Conservation (phyloP, 2,113 vertebrate genomes). For the Aspidoscelis tigris region DNA sequence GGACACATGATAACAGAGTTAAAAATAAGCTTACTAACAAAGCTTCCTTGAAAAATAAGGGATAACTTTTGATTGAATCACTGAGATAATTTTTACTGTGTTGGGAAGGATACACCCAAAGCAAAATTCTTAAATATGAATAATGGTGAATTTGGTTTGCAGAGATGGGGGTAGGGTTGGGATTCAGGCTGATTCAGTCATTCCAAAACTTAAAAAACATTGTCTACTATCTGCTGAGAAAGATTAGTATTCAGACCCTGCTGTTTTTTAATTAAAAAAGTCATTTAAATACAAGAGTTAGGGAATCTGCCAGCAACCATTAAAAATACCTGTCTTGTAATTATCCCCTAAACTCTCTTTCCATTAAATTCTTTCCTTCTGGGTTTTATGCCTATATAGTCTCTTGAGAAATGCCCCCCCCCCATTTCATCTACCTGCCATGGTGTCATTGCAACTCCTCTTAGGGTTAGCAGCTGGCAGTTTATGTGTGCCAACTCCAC, state of each 20-base stretch:
- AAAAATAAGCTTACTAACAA: not conserved
- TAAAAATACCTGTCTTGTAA: constrained; percentile 74
- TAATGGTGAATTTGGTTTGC: constrained; percentile 22
- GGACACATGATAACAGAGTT: constrained; percentile 41
- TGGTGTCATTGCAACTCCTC: constrained; percentile 53
- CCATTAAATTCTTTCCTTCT: constrained; percentile 43
- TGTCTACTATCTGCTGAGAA: constrained; percentile 70
- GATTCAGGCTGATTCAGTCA: constrained; percentile 70
- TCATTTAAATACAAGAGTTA: constrained; percentile 74
- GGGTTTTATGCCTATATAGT: constrained; percentile 24
- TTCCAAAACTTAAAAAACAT: constrained; percentile 64
- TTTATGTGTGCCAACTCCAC: constrained; percentile 67
- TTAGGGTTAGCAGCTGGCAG: constrained; percentile 76
- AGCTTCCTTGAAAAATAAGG: constrained; percentile 14
- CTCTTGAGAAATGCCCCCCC: constrained; percentile 44
- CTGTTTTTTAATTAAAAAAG: constrained; percentile 78
- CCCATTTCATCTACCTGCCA: constrained; percentile 55
- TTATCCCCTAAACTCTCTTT: constrained; percentile 64
- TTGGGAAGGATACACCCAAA: constrained; percentile 1
- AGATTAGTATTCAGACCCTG: constrained; percentile 75
- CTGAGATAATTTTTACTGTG: not conserved
- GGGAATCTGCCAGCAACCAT: constrained; percentile 68
- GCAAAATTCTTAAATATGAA: not conserved
- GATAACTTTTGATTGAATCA: constrained; percentile 27
- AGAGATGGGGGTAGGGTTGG: constrained; percentile 17